Base-by-base conservation (phyloP, 2,113 vertebrate genomes). In the Columba livia region DNA sequence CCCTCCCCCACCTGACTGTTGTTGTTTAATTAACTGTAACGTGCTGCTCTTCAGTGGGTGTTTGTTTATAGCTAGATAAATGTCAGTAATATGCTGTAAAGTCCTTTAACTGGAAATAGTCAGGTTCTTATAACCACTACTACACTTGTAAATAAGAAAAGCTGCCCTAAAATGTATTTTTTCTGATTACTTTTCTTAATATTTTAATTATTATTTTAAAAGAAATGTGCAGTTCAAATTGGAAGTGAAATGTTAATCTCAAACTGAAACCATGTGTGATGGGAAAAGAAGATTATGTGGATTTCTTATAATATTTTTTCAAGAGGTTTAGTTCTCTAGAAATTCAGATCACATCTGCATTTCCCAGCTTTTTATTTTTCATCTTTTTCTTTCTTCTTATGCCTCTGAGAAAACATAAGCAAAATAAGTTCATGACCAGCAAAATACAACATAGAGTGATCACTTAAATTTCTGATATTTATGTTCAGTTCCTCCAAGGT, bases 11-110 rank as follows among this genome's bases (percentile, higher is more conserved):
- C 19, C 48, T 40, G 7, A 81, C 60, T 88, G 88, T 74, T 96
- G 92, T 88, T 95, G 82, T 84, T 97, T 96, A 96, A 96, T 96
- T 96, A 96, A 96, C 40, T 69, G 72, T 61, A 96, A 90, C 31
- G 5, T 84, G 90, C 82, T 93, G 90, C 85, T 95, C 85, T 92
- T 96, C 90, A 69, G 94, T 81, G 92, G 85, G 94, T 94, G 95
- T 94, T 94, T 97, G 95, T 96, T 96, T 96, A 79, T 69, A 80
- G 61, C 79, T 77, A 73, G 65, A 65, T 90, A 85, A 97, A 95
- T 91, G 92, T 96, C 96, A 92, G 44, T 74, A 93, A 77, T 93
- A 89, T 57, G 69, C 85, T 86, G 79, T 67, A 23, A 85, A 96
- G 69, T 29, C 82, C 61, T 86, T 60, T 82, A 54, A 58, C 82